phyloP scores from a whole-genome alignment of 2,888 invertebrate species.

The Nomada ruficornis region DNA sequence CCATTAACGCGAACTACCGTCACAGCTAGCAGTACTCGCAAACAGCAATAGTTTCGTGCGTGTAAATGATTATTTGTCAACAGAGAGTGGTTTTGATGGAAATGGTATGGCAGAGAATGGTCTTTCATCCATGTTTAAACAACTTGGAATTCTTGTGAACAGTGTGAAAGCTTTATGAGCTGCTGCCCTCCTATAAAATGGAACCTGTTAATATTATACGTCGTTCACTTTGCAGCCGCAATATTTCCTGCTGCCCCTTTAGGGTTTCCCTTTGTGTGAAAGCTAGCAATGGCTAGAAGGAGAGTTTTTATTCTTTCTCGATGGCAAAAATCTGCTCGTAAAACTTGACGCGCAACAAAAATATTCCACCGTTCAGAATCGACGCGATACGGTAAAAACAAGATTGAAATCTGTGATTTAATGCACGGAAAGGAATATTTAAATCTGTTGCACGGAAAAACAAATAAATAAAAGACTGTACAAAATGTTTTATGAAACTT shows the following conservation, averaged over 20 bases:
- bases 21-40: not conserved
- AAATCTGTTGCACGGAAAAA: not conserved
- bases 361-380: constrained; percentile 19
- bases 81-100: not conserved
- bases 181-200: constrained; percentile 8
- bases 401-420: constrained; percentile 4
- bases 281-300: not conserved
- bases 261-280: not conserved
- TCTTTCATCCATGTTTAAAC: not conserved
- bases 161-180: constrained; percentile 4
- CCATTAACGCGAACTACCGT: not conserved
- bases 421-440: constrained; percentile 11
- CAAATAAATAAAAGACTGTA: not conserved
- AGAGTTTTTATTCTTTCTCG: constrained; percentile 31
- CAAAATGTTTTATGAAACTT: not conserved
- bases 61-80: constrained; percentile 2
- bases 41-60: not conserved
- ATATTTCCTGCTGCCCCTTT: constrained; percentile 6
- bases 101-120: not conserved
- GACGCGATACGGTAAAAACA: not conserved
- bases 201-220: constrained; percentile 41
- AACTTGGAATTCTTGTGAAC: constrained; percentile 17
- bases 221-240: not conserved
- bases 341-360: constrained; percentile 11
- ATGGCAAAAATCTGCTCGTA: constrained; percentile 22